Base-by-base conservation (phyloP, 2,113 vertebrate species). In the Elachura formosa region DNA sequence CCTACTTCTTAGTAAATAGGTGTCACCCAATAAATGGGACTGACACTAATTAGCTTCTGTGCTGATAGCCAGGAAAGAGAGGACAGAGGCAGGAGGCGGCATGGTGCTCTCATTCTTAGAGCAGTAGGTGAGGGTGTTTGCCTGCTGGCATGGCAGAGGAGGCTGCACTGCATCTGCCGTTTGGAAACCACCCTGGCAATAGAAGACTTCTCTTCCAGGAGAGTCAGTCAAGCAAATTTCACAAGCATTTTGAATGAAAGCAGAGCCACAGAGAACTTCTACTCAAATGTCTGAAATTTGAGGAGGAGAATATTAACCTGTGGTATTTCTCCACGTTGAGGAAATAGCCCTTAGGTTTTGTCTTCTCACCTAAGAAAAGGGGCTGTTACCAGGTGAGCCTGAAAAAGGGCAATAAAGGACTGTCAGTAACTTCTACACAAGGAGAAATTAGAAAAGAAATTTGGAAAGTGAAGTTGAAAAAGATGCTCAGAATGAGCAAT, bases 1-100 rank as follows among this genome's bases (percentile, higher is more conserved):
- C 41, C 87, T 73, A 79, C 54, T 69, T 93, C 93, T 61, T 73
- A 64, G 74, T 82, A 93, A 89, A 89, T 75, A 78, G 77, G 66
- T 87, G 87, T 85, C 91, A 89, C 94, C 81, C 93, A 91, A 79
- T 81, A 94, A 94, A 93, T 22, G 48, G 49, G 66, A 66, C 66
- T 97, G 84, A 95, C 96, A 87, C 62, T 95, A 97, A 96, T 97
- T 97, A 96, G 58, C 74, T 85, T 45, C 89, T 41, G 80, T 76
- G 84, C 48, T 94, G 95, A 73, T 93, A 89, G 74, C 54, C 34
- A 69, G 66, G 76, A 66, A 49, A 10, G 34, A 85, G 72, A 84
- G 74, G 66, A 76, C 22, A 69, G 87, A 85, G 66, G 75, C 55
- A 76, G 5, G 71, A 89, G 62, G 15, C 0, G 2, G 56, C 6